A percentile compares a stretch with the other conserved stretches of the same genome.
These are phyloP conservation scores for Corynorhinus townsendii DNA, from an alignment of 2,113 vertebrate species.

Conservation along the genomic window DNA sequence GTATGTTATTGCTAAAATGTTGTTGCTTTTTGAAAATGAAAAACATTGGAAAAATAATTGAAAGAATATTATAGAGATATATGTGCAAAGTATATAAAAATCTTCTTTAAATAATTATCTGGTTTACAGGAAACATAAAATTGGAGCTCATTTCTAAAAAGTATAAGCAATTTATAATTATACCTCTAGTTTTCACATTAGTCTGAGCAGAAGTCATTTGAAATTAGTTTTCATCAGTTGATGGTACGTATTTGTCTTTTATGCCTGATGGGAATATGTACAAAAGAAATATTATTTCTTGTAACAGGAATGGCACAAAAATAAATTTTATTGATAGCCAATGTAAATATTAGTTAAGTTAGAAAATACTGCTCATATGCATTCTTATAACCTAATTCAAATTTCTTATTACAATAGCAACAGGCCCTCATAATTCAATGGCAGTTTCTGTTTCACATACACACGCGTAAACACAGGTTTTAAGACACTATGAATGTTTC, in stretches of 20 bases:
- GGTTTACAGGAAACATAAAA: conserved; percentile 64
- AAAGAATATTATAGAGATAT: conserved; percentile 59
- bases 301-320: conserved; percentile 52
- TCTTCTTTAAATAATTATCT: conserved; percentile 66
- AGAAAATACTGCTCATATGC: background rate
- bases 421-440: background rate
- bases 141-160: conserved; percentile 64
- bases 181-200: conserved; percentile 56
- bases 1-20: conserved; percentile 40
- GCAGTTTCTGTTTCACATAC: background rate
- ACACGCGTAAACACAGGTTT: background rate
- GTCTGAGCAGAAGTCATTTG: conserved; percentile 57
- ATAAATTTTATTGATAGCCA: conserved; percentile 52
- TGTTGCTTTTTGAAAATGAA: conserved; percentile 49
- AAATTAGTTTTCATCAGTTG: conserved; percentile 70
- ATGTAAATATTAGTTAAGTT: conserved; percentile 34
- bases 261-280: conserved; percentile 47
- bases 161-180: conserved; percentile 71
- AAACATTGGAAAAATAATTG: conserved; percentile 45
- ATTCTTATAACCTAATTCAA: background rate
- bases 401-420: background rate
- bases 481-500: background rate
- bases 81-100: conserved; percentile 55
- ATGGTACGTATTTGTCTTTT: conserved; percentile 58
- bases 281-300: conserved; percentile 68